Evolutionary conservation across 2,888 invertebrate genomes (phyloP).

Genomic region (Plebejus argus): DNA sequence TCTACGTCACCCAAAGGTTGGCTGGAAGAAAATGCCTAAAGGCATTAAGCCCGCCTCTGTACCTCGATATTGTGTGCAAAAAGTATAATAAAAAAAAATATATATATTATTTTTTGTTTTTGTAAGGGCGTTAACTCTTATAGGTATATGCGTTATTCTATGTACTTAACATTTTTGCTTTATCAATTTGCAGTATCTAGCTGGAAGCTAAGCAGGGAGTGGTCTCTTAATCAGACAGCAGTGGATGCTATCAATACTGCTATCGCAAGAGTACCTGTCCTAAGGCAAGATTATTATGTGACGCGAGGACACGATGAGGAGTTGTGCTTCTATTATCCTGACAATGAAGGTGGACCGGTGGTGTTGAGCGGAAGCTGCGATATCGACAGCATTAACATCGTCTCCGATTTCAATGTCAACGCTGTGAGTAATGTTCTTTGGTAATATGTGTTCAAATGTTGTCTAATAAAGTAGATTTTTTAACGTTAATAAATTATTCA

Average conservation of each 20-base stretch:
- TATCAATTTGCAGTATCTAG: slow-evolving; percentile 53
- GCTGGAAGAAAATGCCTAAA: too few relatives aligned
- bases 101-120: too few relatives aligned
- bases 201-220: slow-evolving; percentile 62
- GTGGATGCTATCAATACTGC: slow-evolving; percentile 47
- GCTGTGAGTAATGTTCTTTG: slow-evolving; percentile 49
- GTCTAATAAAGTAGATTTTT: not conserved
- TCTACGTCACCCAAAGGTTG: too few relatives aligned
- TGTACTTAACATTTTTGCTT: too few relatives aligned
- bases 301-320: slow-evolving; percentile 54
- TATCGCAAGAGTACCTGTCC: slow-evolving; percentile 53
- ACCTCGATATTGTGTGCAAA: too few relatives aligned
- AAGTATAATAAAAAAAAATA: too few relatives aligned
- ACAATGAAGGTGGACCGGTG: slow-evolving; percentile 64
- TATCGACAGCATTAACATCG: slow-evolving; percentile 47
- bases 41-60: too few relatives aligned
- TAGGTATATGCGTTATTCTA: too few relatives aligned
- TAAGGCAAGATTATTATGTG: slow-evolving; percentile 55
- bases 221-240: slow-evolving; percentile 45
- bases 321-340: slow-evolving; percentile 67
- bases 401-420: slow-evolving; percentile 51
- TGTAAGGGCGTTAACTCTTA: too few relatives aligned
- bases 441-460: not conserved
- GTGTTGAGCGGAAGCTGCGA: slow-evolving; percentile 59
- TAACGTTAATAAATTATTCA: not conserved